phyloP scores from a whole-genome alignment of 30 jellyfish, hydroid and myxozoan genomes.

The Hydra vulgaris region DNA sequence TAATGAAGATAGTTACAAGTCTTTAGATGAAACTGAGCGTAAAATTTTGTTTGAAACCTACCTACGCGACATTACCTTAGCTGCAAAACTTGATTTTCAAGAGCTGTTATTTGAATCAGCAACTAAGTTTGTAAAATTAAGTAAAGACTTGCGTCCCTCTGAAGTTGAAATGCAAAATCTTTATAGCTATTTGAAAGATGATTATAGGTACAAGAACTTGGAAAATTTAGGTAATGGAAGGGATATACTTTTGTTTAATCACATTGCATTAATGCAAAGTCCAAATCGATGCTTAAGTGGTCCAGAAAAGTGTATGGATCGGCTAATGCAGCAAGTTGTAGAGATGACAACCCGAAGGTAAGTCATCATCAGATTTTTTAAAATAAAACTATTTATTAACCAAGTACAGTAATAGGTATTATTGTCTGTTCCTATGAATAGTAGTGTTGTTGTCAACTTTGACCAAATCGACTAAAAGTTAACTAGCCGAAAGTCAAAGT shows the following conservation, averaged over 20 bases:
- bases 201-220: slow-evolving; percentile 52
- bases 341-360: slow-evolving; percentile 93
- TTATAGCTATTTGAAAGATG: slow-evolving; percentile 64
- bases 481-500: too few relatives aligned
- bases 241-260: slow-evolving; percentile 82
- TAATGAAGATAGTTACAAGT: slow-evolving; percentile 68
- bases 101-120: slow-evolving; percentile 95
- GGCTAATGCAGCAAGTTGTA: slow-evolving; percentile 94
- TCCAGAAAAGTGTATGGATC: slow-evolving; percentile 95
- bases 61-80: slow-evolving; percentile 69
- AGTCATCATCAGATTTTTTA: slow-evolving; percentile 5
- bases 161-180: slow-evolving; percentile 79
- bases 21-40: slow-evolving; percentile 81
- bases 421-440: too few relatives aligned
- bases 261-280: slow-evolving; percentile 95
- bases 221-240: slow-evolving; percentile 95
- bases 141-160: slow-evolving; percentile 77
- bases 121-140: slow-evolving; percentile 57
- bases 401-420: too few relatives aligned
- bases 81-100: slow-evolving; percentile 91
- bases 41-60: slow-evolving; percentile 83
- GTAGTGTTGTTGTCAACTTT: too few relatives aligned
- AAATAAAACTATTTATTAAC: not conserved
- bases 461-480: too few relatives aligned
- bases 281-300: slow-evolving; percentile 95